These are phyloP conservation scores for Planiliza haematocheilus DNA, from an alignment of 2,113 vertebrate genomes.

Conservation along the genomic window DNA sequence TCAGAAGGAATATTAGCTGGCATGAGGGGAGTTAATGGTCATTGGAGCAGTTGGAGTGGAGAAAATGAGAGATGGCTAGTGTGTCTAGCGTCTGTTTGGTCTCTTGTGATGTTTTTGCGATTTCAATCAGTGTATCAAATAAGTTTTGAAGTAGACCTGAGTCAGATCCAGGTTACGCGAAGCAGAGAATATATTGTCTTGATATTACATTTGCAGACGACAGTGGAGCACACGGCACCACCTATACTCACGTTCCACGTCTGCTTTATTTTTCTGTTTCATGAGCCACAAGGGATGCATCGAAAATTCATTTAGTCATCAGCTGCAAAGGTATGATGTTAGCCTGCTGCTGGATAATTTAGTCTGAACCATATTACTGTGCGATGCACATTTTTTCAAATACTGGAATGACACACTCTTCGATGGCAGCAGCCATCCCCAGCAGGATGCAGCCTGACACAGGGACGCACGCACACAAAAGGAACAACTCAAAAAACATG, in stretches of 20 bases:
- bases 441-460: too few species aligned
- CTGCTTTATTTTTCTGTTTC: slow-evolving; percentile 4
- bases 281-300: background rate
- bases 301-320: background rate
- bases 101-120: slow-evolving; percentile 5
- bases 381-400: background rate
- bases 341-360: background rate
- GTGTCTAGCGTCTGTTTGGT: slow-evolving; percentile 5
- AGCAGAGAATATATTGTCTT: slow-evolving; percentile 2
- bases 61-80: slow-evolving; percentile 43
- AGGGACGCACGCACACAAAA: too few species aligned
- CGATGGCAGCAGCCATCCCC: too few species aligned
- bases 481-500: too few species aligned
- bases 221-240: background rate
- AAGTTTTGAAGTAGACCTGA: slow-evolving; percentile 11
- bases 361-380: background rate
- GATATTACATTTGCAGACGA: slow-evolving; percentile 8
- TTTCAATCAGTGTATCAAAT: slow-evolving; percentile 33
- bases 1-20: slow-evolving; percentile 35
- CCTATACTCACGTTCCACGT: background rate
- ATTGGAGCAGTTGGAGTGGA: slow-evolving; percentile 60
- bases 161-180: background rate
- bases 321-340: too few species aligned
- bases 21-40: slow-evolving; percentile 58
- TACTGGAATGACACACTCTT: too few species aligned